Base-by-base conservation (phyloP, 2,797 vertebrate species). In the Mionectes olivaceus region DNA sequence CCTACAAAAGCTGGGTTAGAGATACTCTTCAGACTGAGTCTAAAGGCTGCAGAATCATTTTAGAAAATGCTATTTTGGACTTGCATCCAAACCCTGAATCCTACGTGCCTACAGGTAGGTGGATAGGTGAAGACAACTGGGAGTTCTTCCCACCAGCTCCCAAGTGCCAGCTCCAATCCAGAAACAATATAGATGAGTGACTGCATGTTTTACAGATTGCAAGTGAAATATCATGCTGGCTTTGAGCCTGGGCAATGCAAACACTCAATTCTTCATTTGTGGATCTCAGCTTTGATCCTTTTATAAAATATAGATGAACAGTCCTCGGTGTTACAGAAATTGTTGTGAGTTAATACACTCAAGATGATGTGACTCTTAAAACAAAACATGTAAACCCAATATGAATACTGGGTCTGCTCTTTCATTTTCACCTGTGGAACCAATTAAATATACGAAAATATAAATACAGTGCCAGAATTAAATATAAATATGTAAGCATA, bases 71-170 rank as follows among this genome's bases (percentile, higher is more conserved):
- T 95, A 87, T 93, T 96, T 93, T 0, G 4, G 73, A 77, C 53
- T 80, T 64, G 32, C 35, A 46, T 85, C 71, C 75, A 80, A 91
- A 77, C 64, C 52, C 87, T 92, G 60, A 94, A 89, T 94, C 95
- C 93, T 87, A 93, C 56, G 0, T 92, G 43, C 33, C 44, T 59
- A n/a, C 22, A 70, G 56, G 94, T 96, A 94, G 94, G 96, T 94
- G 95, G 95, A 80, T 67, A 91, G 87, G 93, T 94, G 96, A 96
- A 95, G 94, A 94, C 71, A 94, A 94, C 89, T 85, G 68, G 60
- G 70, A 95, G 87, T 13, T 91, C 91, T 80, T 95, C 95, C 96
- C 95, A 96, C 91, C 44, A 87, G 59, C 91, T 91, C 63, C 24
- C 7, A 33, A 90, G 81, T 19, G 75, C 70, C 95, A 93, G 84